Evolutionary conservation across 2,113 vertebrate genomes (phyloP).

Genomic region (Mirounga angustirostris): DNA sequence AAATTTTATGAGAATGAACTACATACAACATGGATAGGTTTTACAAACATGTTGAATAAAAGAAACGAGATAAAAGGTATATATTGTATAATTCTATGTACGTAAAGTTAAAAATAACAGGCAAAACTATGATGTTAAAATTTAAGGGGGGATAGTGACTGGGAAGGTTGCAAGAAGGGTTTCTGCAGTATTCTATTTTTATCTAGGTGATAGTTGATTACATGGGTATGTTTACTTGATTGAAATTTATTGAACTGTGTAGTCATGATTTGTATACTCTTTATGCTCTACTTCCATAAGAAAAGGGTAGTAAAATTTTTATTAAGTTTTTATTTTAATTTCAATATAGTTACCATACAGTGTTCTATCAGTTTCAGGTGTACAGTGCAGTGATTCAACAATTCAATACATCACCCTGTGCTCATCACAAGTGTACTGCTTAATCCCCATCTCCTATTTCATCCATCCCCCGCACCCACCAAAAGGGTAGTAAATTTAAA

Average conservation of each 20-base stretch:
- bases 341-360: neutral
- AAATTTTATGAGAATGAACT: neutral
- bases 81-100: neutral
- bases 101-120: constrained; percentile 25
- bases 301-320: neutral
- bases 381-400: neutral
- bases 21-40: neutral
- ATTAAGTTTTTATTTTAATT: neutral
- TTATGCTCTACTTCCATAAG: neutral
- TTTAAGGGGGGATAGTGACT: neutral
- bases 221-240: neutral
- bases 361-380: neutral
- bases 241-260: neutral
- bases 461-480: neutral
- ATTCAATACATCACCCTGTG: neutral
- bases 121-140: neutral
- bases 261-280: neutral
- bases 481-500: neutral
- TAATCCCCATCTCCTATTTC: neutral
- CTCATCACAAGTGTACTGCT: neutral
- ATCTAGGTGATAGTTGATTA: neutral
- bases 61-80: neutral
- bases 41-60: neutral
- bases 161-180: neutral
- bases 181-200: neutral